phyloP scores from a whole-genome alignment of 2,888 invertebrate species.

The Drosophila ustulata region DNA sequence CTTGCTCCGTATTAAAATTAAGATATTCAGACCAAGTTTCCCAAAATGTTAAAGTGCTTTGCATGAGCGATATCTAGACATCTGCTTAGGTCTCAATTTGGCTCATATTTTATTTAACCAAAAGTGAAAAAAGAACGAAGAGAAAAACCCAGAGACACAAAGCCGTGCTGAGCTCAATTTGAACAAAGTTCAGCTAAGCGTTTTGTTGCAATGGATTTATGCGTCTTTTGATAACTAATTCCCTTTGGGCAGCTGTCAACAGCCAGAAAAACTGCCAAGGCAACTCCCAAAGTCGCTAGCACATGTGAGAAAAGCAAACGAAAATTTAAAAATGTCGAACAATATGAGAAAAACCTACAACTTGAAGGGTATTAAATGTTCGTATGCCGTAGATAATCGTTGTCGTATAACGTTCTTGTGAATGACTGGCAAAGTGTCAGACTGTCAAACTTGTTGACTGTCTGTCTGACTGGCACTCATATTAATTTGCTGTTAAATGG shows the following conservation, averaged over 20 bases:
- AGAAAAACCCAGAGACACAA: slow-evolving; percentile 13
- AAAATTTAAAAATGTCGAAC: slow-evolving; percentile 2
- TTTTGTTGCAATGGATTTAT: slow-evolving; percentile 69
- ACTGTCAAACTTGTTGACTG: slow-evolving; percentile 22
- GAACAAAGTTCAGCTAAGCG: slow-evolving; percentile 27
- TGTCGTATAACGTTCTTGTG: slow-evolving; percentile 1
- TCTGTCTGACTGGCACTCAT: slow-evolving; percentile 41
- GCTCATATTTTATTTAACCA: slow-evolving; percentile 67
- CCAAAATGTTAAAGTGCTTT: slow-evolving; percentile 14
- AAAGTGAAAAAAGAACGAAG: slow-evolving; percentile 24
- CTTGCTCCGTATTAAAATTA: background rate
- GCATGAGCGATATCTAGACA: slow-evolving; percentile 2
- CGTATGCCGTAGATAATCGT: background rate
- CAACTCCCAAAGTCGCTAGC: slow-evolving; percentile 41
- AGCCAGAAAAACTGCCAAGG: slow-evolving; percentile 70
- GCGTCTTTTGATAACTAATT: slow-evolving; percentile 79
- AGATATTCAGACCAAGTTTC: slow-evolving; percentile 6
- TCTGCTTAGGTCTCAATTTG: slow-evolving; percentile 40
- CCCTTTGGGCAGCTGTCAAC: slow-evolving; percentile 83
- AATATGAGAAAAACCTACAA: background rate
- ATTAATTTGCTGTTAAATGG: slow-evolving; percentile 66
- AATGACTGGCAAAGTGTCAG: slow-evolving; percentile 41
- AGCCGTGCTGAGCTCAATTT: slow-evolving; percentile 19
- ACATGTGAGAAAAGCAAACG: slow-evolving; percentile 27
- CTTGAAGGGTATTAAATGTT: slow-evolving; percentile 30